Conservation (phyloP, 2,797 vertebrate genomes). For the Tinamus major region DNA sequence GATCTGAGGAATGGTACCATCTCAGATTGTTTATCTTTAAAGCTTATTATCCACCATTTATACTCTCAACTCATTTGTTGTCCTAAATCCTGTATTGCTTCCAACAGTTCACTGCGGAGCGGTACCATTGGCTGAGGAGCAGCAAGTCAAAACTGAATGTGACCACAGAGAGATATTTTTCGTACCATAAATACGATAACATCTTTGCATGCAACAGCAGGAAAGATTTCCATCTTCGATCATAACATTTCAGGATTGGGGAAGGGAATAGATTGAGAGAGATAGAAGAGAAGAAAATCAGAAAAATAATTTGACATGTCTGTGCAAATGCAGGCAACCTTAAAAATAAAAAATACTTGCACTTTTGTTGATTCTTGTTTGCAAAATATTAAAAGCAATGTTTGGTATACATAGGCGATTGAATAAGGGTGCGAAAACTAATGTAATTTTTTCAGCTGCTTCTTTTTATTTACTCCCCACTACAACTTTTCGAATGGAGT, state of each 20-base stretch:
- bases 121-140: not conserved
- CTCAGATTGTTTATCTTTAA: not conserved
- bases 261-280: not conserved
- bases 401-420: not conserved
- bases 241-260: not conserved
- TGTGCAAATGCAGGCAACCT: not conserved
- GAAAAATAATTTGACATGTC: not conserved
- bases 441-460: not conserved
- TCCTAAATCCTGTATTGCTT: not conserved
- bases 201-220: not conserved
- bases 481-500: not conserved
- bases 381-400: not conserved
- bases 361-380: not conserved
- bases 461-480: not conserved
- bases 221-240: not conserved
- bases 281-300: not conserved
- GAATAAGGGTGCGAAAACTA: not conserved
- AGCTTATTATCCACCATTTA: not conserved
- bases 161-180: not conserved
- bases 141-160: not conserved
- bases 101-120: fast-evolving
- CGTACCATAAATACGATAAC: fast-evolving
- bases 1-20: not conserved
- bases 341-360: not conserved
- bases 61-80: not conserved